phyloP scores from a whole-genome alignment of 2,797 vertebrate species.

The Crax fasciolata region DNA sequence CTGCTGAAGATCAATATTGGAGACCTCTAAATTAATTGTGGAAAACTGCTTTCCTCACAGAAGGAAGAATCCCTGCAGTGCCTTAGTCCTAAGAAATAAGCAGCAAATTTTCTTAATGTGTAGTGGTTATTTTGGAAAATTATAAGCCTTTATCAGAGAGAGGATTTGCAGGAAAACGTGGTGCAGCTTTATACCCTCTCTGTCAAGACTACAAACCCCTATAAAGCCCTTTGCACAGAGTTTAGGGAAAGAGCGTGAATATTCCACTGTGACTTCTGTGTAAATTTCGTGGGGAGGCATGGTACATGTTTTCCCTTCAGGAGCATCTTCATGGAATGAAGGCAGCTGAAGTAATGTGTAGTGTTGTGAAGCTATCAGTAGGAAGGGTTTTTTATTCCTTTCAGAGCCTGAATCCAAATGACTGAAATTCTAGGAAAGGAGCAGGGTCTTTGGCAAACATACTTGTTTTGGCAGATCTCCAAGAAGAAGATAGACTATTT shows the following conservation, averaged over 20 bases:
- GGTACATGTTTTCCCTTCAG: neutral
- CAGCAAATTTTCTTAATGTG: neutral
- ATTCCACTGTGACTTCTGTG: neutral
- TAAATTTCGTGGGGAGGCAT: neutral
- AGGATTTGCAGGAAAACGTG: neutral
- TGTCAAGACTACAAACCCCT: neutral
- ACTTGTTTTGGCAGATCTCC: conserved; percentile 17
- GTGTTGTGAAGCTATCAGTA: neutral
- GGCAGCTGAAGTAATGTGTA: neutral
- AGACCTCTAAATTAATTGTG: neutral
- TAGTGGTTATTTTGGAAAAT: neutral
- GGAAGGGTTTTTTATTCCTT: neutral
- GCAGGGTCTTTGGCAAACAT: neutral
- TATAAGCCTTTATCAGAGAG: neutral
- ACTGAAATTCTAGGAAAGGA: neutral
- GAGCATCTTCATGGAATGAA: neutral
- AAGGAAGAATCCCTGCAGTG: neutral
- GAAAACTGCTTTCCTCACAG: neutral
- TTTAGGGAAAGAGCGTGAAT: neutral
- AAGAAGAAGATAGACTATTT: conserved; percentile 9
- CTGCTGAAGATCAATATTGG: neutral
- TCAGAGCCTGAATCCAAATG: neutral
- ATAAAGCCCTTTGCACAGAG: neutral
- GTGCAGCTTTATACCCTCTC: neutral
- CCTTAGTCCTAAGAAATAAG: neutral